Evolutionary conservation across 2,797 vertebrate species (phyloP).

Genomic region (Rhinichthys osculus): DNA sequence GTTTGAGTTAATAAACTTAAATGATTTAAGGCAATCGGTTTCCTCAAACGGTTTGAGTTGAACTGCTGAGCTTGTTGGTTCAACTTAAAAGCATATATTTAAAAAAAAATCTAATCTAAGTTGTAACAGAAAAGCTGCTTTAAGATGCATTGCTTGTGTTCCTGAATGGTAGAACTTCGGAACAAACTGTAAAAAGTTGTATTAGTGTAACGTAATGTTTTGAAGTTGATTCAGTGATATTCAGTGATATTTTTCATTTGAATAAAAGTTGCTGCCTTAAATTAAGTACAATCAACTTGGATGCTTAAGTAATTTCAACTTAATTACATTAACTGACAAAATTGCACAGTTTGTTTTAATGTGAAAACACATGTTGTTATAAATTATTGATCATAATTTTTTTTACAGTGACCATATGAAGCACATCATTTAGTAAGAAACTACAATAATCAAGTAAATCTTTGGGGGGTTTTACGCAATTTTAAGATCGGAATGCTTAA

Average conservation of each 20-base stretch:
- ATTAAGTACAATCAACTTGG: no score
- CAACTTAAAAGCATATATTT: not conserved
- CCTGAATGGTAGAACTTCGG: not conserved
- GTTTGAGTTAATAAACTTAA: no score
- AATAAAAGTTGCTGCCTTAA: not conserved
- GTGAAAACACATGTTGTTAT: no score
- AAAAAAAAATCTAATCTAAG: not conserved
- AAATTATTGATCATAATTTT: no score
- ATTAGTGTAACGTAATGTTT: not conserved
- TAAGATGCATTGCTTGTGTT: not conserved
- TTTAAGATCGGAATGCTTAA: not conserved
- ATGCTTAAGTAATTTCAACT: no score
- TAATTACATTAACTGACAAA: no score
- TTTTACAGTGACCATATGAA: not conserved
- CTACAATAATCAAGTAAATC: not conserved
- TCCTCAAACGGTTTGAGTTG: no score
- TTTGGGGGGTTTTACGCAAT: not conserved
- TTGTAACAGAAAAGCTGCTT: not conserved
- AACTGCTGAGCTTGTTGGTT: not conserved
- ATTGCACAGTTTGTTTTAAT: no score
- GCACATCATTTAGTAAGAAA: not conserved
- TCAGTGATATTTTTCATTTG: not conserved
- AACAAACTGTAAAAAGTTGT: not conserved
- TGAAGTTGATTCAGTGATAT: not conserved
- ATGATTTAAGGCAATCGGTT: no score